Evolutionary conservation across 2,888 invertebrate species (phyloP).

Genomic region (Macrosiphum euphorbiae): DNA sequence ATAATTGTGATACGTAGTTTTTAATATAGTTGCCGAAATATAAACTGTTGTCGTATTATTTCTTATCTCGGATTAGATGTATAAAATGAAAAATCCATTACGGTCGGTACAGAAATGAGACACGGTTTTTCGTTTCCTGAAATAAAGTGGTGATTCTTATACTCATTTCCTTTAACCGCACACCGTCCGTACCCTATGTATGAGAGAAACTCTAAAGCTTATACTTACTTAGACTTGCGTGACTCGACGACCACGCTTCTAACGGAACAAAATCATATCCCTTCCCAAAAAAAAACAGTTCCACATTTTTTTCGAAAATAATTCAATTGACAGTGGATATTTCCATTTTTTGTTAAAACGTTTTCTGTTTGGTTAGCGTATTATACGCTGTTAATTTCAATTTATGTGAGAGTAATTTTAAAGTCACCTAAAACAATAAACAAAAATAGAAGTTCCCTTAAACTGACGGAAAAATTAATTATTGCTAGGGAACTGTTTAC

Average conservation of each 20-base stretch:
- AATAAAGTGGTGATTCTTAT: neutral
- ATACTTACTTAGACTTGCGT: neutral
- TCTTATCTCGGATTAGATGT: neutral
- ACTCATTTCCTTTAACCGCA: neutral
- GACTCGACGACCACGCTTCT: neutral
- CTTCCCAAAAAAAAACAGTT: neutral
- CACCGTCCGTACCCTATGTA: neutral
- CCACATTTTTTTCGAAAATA: neutral
- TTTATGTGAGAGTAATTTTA: neutral
- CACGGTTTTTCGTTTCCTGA: neutral
- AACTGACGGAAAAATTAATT: neutral
- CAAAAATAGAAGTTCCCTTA: neutral
- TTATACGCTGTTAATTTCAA: neutral
- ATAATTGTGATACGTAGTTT: neutral
- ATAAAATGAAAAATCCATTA: neutral
- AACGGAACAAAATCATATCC: neutral
- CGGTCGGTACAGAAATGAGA: neutral
- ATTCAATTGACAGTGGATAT: neutral
- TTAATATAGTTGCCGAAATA: neutral
- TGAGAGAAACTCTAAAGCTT: neutral
- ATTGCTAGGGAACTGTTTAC: too few relatives aligned
- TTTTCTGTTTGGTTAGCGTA: neutral
- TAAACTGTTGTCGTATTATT: neutral
- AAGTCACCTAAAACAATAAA: neutral
- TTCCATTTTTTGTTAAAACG: neutral